Conservation (phyloP, 2,797 vertebrate genomes). For the Rallus crepitans region DNA sequence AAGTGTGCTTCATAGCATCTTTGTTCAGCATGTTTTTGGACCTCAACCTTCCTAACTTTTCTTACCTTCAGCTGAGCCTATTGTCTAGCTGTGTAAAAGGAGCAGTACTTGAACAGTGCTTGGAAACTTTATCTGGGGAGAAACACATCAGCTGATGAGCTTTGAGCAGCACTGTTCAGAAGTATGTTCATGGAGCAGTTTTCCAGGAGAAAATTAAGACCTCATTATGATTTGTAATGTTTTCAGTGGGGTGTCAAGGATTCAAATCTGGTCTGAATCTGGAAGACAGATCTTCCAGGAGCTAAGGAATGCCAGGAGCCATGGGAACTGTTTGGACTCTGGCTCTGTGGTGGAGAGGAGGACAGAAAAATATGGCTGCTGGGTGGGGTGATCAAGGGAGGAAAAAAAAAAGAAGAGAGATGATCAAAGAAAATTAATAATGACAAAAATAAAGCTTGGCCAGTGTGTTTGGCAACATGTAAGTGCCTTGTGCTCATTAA, state of each 20-base stretch:
- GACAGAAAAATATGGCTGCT: neutral
- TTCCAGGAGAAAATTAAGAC: conserved; percentile 31
- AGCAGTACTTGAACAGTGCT: neutral
- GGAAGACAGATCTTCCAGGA: conserved; percentile 9
- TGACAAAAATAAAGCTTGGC: neutral
- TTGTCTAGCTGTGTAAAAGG: neutral
- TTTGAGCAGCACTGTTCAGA: neutral
- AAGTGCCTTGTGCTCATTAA: neutral
- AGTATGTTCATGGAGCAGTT: neutral
- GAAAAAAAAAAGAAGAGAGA: neutral
- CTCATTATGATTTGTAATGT: neutral
- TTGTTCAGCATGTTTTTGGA: neutral
- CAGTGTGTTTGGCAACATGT: neutral
- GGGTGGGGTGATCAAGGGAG: neutral
- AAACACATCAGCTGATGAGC: neutral
- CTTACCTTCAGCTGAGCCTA: neutral
- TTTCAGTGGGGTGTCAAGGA: neutral
- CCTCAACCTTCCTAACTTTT: neutral
- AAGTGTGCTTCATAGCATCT: neutral
- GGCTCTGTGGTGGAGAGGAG: neutral
- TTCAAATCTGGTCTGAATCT: conserved; percentile 36
- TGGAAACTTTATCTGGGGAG: neutral
- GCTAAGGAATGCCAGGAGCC: neutral
- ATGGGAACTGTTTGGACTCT: neutral
- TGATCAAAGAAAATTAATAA: neutral